These are phyloP conservation scores for Corydoras sp. DNA, from an alignment of 2,113 vertebrate species.

Conservation along the genomic window DNA sequence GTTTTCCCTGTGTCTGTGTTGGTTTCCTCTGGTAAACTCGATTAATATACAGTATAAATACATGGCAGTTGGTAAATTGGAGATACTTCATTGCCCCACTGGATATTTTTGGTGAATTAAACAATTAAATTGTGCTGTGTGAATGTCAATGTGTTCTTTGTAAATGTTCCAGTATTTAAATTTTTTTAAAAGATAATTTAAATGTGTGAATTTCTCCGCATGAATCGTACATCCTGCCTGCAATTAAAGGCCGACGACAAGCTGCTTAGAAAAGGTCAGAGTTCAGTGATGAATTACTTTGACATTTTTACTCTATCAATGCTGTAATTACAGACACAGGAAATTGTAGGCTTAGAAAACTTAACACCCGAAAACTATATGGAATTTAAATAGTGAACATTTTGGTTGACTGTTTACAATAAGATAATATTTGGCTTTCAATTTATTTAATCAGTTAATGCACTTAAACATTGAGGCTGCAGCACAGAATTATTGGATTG, in stretches of 20 bases:
- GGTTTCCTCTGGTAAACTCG: no score
- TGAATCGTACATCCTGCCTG: background rate
- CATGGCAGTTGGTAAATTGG: no score
- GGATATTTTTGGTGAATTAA: no score
- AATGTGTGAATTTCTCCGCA: background rate
- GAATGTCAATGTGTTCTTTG: no score
- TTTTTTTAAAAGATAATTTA: background rate
- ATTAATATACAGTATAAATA: no score
- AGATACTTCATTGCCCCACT: no score
- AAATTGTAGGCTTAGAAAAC: background rate
- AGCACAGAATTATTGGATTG: no score
- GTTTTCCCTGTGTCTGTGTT: no score
- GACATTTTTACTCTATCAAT: slow-evolving; percentile 2
- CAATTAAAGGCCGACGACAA: slow-evolving; percentile 4
- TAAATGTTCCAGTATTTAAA: background rate
- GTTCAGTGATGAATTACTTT: slow-evolving; percentile 16
- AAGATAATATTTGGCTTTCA: no score
- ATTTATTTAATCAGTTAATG: no score
- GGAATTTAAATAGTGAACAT: background rate
- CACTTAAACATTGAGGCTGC: no score
- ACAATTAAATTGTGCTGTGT: no score
- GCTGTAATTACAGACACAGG: slow-evolving; percentile 8
- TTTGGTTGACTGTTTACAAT: background rate
- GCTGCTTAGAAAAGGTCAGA: slow-evolving; percentile 1
- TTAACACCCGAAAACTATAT: background rate